A percentile compares a stretch with the other conserved stretches of the same genome.
phyloP scores from a whole-genome alignment of 2,797 vertebrate genomes.

The Dipus sagitta region DNA sequence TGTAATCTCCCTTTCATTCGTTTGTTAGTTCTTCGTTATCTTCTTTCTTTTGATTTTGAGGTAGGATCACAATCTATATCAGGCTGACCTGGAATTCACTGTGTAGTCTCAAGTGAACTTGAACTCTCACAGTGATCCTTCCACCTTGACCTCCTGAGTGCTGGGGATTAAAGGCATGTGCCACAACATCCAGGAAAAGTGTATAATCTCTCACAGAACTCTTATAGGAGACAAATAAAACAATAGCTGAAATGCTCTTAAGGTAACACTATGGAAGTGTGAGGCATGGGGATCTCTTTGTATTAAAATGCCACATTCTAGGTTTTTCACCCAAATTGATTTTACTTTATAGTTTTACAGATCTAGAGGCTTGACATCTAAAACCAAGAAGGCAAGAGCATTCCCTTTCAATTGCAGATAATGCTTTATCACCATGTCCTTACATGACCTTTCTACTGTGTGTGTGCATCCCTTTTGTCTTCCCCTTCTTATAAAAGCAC shows the following conservation, averaged over 20 bases:
- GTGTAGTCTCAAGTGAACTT: too few species aligned
- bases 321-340: background rate
- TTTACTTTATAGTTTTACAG: background rate
- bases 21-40: too few species aligned
- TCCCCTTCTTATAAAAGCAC: background rate
- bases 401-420: background rate
- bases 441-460: background rate
- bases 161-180: too few species aligned
- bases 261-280: background rate
- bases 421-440: background rate
- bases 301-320: background rate
- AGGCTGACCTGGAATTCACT: too few species aligned
- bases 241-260: background rate
- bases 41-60: too few species aligned
- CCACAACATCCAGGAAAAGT: too few species aligned
- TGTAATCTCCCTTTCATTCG: background rate
- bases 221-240: background rate
- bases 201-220: background rate
- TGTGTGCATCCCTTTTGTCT: background rate
- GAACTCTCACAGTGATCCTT: too few species aligned
- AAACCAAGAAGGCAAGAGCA: background rate
- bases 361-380: background rate
- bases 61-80: too few species aligned
- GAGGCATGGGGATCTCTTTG: background rate
- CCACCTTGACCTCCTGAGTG: too few species aligned